Percentiles rank a stretch among this genome's conserved stretches.
These are phyloP conservation scores for Mya arenaria DNA, from an alignment of 1,140 invertebrate species.

Conservation along the genomic window DNA sequence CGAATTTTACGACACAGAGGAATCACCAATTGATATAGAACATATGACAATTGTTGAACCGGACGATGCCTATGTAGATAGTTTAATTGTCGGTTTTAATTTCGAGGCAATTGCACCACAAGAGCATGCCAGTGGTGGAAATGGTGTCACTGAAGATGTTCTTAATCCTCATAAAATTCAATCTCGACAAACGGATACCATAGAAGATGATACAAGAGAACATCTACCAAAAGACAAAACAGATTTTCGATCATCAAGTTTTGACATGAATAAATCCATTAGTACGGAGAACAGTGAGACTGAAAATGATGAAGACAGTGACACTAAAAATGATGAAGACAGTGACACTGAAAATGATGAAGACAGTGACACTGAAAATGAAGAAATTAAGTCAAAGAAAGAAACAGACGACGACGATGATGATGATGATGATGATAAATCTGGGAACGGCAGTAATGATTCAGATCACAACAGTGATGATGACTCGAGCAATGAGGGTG, in stretches of 20 bases:
- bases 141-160: neutral
- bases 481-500: neutral
- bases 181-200: no score
- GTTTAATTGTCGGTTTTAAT: conserved; percentile 36
- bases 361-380: conserved; percentile 29
- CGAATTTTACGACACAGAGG: neutral
- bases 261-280: no score
- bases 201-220: no score
- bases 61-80: conserved; percentile 40
- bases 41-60: neutral
- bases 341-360: conserved; percentile 32
- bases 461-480: conserved; percentile 6
- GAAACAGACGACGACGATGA: neutral
- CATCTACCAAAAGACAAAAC: no score
- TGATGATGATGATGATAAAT: neutral
- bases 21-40: neutral
- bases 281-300: conserved; percentile 50
- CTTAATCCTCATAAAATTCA: no score
- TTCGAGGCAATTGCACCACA: no score
- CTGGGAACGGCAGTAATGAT: neutral
- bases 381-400: neutral
- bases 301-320: conserved; percentile 55
- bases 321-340: conserved; percentile 46
- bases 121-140: neutral
- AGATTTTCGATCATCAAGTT: no score